Conservation (phyloP, 2,888 invertebrate species). For the Lomographa bimaculata region DNA sequence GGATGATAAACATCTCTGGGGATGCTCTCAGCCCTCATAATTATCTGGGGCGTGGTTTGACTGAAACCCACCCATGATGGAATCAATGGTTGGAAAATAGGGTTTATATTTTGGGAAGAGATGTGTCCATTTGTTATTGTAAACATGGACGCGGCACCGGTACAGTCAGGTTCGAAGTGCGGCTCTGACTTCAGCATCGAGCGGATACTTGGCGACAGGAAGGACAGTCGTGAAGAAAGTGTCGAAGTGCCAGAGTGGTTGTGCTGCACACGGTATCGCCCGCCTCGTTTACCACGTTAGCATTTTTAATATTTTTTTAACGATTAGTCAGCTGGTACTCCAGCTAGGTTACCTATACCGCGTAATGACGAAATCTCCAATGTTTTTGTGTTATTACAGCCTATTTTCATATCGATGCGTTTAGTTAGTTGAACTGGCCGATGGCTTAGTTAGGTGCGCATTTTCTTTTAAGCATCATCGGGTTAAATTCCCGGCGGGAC, state of each 20-base stretch:
- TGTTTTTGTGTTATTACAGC: too few species aligned
- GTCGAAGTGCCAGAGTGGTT: slow-evolving; percentile 82
- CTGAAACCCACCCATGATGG: slow-evolving; percentile 44
- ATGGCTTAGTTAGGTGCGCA: too few species aligned
- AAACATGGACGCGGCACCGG: slow-evolving; percentile 61
- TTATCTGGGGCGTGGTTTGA: slow-evolving; percentile 49
- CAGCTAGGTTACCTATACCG: too few species aligned
- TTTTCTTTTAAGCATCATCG: too few species aligned
- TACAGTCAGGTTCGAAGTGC: slow-evolving; percentile 61
- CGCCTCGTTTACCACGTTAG: slow-evolving; percentile 88
- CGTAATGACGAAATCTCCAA: too few species aligned
- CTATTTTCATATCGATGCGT: too few species aligned
- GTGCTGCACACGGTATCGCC: slow-evolving; percentile 88
- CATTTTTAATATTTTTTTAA: slow-evolving; percentile 23
- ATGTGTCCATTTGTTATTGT: slow-evolving; percentile 32
- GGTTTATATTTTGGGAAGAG: slow-evolving; percentile 23
- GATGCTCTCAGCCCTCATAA: slow-evolving; percentile 29
- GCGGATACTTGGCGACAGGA: slow-evolving; percentile 80
- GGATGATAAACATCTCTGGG: slow-evolving; percentile 56
- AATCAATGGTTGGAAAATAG: slow-evolving; percentile 18
- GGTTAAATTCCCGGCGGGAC: too few species aligned
- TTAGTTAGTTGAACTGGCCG: too few species aligned
- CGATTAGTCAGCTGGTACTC: too few species aligned
- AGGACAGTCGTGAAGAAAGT: slow-evolving; percentile 36
- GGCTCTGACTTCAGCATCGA: slow-evolving; percentile 85